Conservation (phyloP, 1,140 invertebrate genomes). For the Drosophila serrata region DNA sequence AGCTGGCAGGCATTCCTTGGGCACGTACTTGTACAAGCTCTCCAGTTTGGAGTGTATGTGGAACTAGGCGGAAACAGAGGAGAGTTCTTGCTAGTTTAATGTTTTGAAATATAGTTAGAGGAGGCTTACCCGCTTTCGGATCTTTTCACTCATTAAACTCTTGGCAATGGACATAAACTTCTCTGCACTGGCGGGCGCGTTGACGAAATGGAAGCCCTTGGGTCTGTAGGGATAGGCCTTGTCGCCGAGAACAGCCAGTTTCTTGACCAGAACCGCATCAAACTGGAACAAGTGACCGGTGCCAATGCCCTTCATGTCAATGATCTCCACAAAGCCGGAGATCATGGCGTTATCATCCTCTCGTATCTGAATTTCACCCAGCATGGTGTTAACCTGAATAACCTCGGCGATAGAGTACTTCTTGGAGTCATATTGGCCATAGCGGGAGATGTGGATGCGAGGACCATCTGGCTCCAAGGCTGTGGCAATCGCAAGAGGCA, state of each 20-base stretch:
- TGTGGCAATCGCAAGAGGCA: conserved; percentile 81
- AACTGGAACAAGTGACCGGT: conserved; percentile 86
- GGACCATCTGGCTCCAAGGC: conserved; percentile 85
- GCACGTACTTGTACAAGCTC: conserved; percentile 86
- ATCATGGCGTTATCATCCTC: conserved; percentile 86
- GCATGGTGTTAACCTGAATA: conserved; percentile 85
- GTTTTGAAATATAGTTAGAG: background rate
- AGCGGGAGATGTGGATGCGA: conserved; percentile 86
- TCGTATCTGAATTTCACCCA: conserved; percentile 85
- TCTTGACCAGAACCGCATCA: conserved; percentile 86
- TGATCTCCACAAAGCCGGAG: conserved; percentile 85
- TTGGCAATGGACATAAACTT: conserved; percentile 86
- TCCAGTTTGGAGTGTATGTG: conserved; percentile 87
- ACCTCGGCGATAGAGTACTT: conserved; percentile 85
- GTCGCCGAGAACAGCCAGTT: conserved; percentile 85
- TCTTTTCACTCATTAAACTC: conserved; percentile 86
- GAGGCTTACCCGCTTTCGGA: conserved; percentile 86
- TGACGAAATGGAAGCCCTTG: conserved; percentile 87
- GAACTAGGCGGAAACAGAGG: conserved; percentile 40
- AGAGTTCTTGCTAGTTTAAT: background rate
- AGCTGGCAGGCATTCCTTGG: conserved; percentile 86
- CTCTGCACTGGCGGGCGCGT: conserved; percentile 86
- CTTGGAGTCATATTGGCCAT: conserved; percentile 85
- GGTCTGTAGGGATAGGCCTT: conserved; percentile 87
- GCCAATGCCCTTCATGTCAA: conserved; percentile 85